A percentile compares a stretch with the other conserved stretches of the same genome.
Conservation (phyloP, 2,113 vertebrate genomes). For the Halcyon senegalensis region DNA sequence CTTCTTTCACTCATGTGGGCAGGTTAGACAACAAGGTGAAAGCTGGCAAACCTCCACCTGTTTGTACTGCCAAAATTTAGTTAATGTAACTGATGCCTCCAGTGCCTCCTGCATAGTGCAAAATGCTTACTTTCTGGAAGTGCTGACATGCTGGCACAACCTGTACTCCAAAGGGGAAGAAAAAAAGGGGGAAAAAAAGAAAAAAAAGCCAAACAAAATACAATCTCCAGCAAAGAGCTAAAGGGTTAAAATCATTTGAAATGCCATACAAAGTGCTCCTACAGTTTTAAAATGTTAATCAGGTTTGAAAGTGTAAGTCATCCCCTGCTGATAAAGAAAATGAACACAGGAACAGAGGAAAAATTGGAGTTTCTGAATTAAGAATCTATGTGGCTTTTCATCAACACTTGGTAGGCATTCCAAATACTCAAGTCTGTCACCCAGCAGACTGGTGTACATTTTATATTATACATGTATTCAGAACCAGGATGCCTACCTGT, state of each 20-base stretch:
- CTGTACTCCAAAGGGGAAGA: neutral
- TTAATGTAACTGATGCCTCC: neutral
- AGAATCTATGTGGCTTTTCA: slow-evolving; percentile 40
- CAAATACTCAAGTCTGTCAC: slow-evolving; percentile 21
- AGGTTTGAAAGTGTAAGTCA: slow-evolving; percentile 65
- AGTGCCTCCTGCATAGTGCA: neutral
- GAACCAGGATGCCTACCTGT: neutral
- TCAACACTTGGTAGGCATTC: slow-evolving; percentile 48
- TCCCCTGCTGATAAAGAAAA: slow-evolving; percentile 65
- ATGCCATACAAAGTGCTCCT: slow-evolving; percentile 25
- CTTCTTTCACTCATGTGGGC: neutral
- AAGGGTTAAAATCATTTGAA: slow-evolving; percentile 44
- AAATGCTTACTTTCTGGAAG: neutral
- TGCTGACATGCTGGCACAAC: neutral
- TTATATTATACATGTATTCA: neutral
- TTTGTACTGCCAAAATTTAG: neutral
- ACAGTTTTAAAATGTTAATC: slow-evolving; percentile 66
- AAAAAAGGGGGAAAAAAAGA: neutral
- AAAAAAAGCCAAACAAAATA: neutral
- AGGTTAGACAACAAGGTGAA: neutral
- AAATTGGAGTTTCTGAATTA: slow-evolving; percentile 59
- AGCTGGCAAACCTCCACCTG: neutral
- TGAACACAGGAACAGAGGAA: slow-evolving; percentile 57
- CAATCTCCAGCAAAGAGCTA: neutral
- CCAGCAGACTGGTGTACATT: neutral